phyloP scores from a whole-genome alignment of 2,113 vertebrate genomes.

The Furnarius figulus region DNA sequence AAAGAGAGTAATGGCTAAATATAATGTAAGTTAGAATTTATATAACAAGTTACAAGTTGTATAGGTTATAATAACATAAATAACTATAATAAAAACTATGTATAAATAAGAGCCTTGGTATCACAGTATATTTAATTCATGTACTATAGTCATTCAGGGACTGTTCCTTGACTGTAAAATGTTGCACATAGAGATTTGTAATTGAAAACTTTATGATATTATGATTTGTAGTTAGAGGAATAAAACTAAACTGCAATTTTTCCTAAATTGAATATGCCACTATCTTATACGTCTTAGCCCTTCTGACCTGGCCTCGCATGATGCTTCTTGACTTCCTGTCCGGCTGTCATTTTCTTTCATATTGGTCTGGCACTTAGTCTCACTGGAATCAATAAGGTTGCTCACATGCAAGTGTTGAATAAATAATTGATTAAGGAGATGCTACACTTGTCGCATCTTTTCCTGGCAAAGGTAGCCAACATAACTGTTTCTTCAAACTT shows the following conservation, averaged over 20 bases:
- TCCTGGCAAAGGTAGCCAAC: neutral
- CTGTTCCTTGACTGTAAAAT: neutral
- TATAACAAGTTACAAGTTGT: neutral
- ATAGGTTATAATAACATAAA: neutral
- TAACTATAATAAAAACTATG: neutral
- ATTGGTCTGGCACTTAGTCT: constrained; percentile 46
- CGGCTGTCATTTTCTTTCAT: constrained; percentile 55
- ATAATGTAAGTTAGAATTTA: neutral
- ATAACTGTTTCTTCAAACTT: neutral
- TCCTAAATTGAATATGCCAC: constrained; percentile 9
- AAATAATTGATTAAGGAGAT: constrained; percentile 65
- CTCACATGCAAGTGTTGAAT: constrained; percentile 59
- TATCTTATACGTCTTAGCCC: neutral
- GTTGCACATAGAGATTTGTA: neutral
- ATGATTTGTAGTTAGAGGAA: neutral
- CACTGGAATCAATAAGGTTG: constrained; percentile 65
- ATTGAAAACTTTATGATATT: neutral
- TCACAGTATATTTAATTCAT: neutral
- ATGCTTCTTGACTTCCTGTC: constrained; percentile 58
- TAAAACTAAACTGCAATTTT: constrained; percentile 10
- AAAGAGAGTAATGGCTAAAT: neutral
- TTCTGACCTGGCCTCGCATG: constrained; percentile 36
- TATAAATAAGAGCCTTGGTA: neutral
- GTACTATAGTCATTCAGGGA: neutral
- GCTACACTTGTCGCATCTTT: neutral